phyloP scores from a whole-genome alignment of 2,113 vertebrate species.

The Campylorhamphus procurvoides region DNA sequence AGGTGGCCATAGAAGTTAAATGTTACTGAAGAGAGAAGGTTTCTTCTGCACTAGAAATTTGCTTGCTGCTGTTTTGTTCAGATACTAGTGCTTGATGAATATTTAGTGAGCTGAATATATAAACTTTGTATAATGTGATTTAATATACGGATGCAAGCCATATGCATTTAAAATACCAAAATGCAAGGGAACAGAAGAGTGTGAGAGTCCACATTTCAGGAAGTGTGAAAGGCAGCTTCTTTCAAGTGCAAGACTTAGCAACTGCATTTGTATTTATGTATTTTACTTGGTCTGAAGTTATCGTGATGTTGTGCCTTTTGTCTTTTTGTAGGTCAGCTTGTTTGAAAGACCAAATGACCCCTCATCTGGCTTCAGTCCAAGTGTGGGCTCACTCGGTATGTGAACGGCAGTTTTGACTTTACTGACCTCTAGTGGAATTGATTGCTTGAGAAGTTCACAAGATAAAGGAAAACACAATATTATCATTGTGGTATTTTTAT shows the following conservation, averaged over 20 bases:
- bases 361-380: neutral
- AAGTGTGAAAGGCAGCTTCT: neutral
- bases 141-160: neutral
- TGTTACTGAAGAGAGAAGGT: neutral
- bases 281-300: neutral
- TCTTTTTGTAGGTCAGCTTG: slow-evolving; percentile 38
- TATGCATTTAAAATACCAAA: neutral
- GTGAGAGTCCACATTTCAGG: neutral
- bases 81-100: accelerated
- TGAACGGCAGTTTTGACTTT: neutral
- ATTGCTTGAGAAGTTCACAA: neutral
- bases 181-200: neutral
- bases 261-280: neutral
- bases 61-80: neutral
- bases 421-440: neutral
- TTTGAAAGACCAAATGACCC: slow-evolving; percentile 36
- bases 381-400: slow-evolving; percentile 47
- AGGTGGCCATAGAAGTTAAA: accelerated
- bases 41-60: accelerated
- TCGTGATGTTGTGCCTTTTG: neutral
- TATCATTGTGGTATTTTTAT: neutral
- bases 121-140: neutral
- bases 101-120: accelerated
- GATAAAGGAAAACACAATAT: accelerated
- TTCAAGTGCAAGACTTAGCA: neutral